Conservation (phyloP, 1,140 invertebrate genomes). For the Drosophila simulans region DNA sequence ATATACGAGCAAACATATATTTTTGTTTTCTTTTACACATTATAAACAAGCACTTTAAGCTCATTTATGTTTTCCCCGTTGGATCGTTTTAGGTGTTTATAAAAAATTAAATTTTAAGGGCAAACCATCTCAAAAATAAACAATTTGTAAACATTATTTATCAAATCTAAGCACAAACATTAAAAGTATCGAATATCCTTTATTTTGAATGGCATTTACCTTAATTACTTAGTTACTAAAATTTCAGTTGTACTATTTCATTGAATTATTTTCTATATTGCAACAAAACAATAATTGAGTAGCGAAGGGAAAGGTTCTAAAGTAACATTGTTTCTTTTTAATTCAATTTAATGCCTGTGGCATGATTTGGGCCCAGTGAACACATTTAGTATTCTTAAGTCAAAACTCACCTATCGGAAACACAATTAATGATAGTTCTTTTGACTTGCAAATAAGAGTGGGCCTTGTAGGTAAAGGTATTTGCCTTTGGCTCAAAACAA, state of each 20-base stretch:
- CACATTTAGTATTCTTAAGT: neutral
- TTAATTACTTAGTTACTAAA: neutral
- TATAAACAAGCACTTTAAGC: neutral
- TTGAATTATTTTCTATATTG: neutral
- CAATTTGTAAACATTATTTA: neutral
- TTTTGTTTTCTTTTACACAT: neutral
- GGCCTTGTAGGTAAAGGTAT: too few relatives aligned
- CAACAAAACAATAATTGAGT: neutral
- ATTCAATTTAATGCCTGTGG: neutral
- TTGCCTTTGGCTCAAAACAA: too few relatives aligned
- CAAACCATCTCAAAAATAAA: neutral
- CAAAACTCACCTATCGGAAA: neutral
- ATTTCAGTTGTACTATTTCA: neutral
- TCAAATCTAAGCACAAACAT: neutral
- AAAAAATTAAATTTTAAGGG: neutral
- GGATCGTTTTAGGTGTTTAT: neutral
- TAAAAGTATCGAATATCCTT: neutral
- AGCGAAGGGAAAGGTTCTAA: neutral
- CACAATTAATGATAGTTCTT: neutral
- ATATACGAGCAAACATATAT: neutral
- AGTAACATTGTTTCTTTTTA: slow-evolving; percentile 1
- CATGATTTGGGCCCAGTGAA: neutral
- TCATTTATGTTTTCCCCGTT: neutral
- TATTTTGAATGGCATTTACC: neutral
- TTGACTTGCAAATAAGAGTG: too few relatives aligned